Percentiles rank a stretch among this genome's conserved stretches.
phyloP scores from a whole-genome alignment of 1,140 invertebrate species.

The Centruroides sculpturatus region DNA sequence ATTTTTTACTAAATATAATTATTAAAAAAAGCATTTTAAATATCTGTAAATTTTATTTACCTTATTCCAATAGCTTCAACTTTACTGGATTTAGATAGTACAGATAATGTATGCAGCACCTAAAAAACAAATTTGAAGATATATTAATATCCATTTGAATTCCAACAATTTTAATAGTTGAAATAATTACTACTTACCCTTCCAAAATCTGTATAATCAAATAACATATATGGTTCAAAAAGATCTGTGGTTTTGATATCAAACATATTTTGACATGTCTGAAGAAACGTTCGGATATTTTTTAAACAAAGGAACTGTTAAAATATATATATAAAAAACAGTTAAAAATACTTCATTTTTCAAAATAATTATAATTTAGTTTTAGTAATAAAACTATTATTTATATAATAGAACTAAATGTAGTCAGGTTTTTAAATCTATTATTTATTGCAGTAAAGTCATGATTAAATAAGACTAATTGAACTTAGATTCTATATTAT shows the following conservation, averaged over 20 bases:
- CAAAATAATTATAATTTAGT: no score
- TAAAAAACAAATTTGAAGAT: slow-evolving; percentile 25
- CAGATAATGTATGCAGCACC: slow-evolving; percentile 75
- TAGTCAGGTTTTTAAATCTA: no score
- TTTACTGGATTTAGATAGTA: slow-evolving; percentile 62
- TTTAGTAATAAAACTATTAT: no score
- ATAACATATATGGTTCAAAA: slow-evolving; percentile 82
- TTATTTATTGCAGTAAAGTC: no score
- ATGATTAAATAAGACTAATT: no score
- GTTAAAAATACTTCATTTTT: no score
- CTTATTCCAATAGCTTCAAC: slow-evolving; percentile 44
- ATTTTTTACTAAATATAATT: neutral
- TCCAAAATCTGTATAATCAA: slow-evolving; percentile 86
- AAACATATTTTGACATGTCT: slow-evolving; percentile 65
- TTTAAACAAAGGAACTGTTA: slow-evolving; percentile 83
- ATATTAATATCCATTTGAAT: neutral
- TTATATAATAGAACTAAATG: no score
- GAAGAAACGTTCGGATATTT: slow-evolving; percentile 86
- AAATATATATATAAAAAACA: neutral
- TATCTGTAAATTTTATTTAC: slow-evolving; percentile 40
- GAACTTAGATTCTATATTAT: no score
- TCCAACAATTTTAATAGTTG: slow-evolving; percentile 9
- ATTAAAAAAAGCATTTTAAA: no score
- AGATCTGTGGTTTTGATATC: slow-evolving; percentile 60
- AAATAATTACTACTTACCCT: slow-evolving; percentile 24